phyloP scores from a whole-genome alignment of 2,113 vertebrate genomes.

The Tragelaphus scriptus region DNA sequence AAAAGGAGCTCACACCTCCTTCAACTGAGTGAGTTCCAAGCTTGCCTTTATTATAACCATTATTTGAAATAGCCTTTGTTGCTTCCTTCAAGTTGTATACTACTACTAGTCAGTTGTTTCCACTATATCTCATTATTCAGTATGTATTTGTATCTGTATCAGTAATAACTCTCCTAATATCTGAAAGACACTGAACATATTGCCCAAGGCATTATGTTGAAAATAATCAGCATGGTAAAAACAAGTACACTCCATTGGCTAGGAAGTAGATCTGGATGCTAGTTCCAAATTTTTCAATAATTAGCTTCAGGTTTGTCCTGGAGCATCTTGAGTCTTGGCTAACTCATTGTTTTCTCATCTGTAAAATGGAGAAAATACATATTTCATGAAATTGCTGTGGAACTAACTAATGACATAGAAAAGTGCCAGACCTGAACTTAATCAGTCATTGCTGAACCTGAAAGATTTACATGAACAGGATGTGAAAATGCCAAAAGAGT shows the following conservation, averaged over 20 bases:
- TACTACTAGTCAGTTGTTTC: not conserved
- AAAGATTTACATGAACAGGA: not conserved
- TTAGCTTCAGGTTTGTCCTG: not conserved
- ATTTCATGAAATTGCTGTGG: not conserved
- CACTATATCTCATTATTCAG: not conserved
- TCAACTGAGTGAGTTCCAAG: not conserved
- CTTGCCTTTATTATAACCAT: not conserved
- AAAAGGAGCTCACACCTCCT: not conserved
- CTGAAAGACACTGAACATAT: not conserved
- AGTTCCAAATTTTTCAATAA: not conserved
- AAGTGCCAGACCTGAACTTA: not conserved
- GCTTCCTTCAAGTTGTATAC: not conserved
- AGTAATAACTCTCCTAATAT: not conserved
- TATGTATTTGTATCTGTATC: not conserved
- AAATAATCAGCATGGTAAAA: not conserved
- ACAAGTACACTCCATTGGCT: not conserved
- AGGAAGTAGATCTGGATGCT: not conserved
- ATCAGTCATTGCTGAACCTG: not conserved
- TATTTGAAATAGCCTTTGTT: not conserved
- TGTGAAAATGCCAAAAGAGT: not conserved
- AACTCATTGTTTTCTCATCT: not conserved
- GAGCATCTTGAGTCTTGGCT: not conserved
- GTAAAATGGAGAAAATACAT: not conserved
- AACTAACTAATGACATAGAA: not conserved
- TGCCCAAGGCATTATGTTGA: not conserved